Evolutionary conservation across 2,888 invertebrate species (phyloP).

Genomic region (Stegophylla sp.): DNA sequence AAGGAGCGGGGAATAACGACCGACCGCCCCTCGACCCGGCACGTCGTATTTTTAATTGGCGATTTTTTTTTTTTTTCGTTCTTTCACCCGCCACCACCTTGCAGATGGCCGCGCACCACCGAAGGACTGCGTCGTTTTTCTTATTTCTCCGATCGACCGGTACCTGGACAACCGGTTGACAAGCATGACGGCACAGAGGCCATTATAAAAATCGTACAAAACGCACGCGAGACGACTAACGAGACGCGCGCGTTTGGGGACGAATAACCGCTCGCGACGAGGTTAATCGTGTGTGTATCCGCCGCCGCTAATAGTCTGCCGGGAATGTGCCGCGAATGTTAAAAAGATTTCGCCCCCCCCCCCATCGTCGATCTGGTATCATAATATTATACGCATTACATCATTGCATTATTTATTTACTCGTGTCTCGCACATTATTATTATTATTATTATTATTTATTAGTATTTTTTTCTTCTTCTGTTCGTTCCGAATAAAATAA

Average conservation of each 20-base stretch:
- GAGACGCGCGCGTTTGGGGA: slow-evolving; percentile 34
- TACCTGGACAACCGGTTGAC: slow-evolving; percentile 49
- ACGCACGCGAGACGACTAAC: too few relatives aligned
- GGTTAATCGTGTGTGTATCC: too few relatives aligned
- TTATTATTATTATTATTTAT: too few relatives aligned
- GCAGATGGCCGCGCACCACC: background rate
- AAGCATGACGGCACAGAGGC: background rate
- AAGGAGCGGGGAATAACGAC: too few relatives aligned
- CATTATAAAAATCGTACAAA: too few relatives aligned
- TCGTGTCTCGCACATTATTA: background rate
- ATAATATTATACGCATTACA: slow-evolving; percentile 44
- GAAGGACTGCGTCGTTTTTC: slow-evolving; percentile 34
- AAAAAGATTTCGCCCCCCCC: slow-evolving; percentile 18
- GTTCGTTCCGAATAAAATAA: too few relatives aligned
- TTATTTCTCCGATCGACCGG: slow-evolving; percentile 43
- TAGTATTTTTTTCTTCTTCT: too few relatives aligned
- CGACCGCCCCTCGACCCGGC: too few relatives aligned
- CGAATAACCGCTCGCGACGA: slow-evolving; percentile 44
- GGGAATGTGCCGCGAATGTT: slow-evolving; percentile 57
- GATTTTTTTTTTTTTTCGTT: background rate
- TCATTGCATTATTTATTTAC: slow-evolving; percentile 22
- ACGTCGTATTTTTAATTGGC: slow-evolving; percentile 38
- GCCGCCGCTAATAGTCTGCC: slow-evolving; percentile 50
- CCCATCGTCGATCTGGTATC: background rate
- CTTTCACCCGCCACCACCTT: background rate